These are phyloP conservation scores for Rhinoderma darwinii DNA, from an alignment of 2,113 vertebrate species.

Conservation along the genomic window DNA sequence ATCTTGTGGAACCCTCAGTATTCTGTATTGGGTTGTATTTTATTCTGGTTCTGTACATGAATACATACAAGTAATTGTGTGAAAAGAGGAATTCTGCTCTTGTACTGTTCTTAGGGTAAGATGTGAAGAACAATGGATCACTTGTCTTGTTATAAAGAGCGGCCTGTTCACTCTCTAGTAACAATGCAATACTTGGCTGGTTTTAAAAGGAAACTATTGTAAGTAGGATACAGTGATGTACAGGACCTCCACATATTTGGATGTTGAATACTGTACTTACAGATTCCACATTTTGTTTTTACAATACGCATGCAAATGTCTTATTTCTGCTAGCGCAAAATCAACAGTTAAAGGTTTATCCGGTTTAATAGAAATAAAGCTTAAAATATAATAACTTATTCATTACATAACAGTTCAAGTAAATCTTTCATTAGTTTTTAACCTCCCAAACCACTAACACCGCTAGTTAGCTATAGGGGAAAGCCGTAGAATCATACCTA, in stretches of 20 bases:
- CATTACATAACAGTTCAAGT: too few relatives aligned
- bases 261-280: not conserved
- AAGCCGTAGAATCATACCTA: too few relatives aligned
- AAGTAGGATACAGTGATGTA: not conserved
- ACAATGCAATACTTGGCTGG: not conserved
- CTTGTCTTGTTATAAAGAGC: conserved; percentile 30
- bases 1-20: not conserved
- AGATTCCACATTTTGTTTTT: not conserved
- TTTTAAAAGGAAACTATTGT: not conserved
- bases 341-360: not conserved
- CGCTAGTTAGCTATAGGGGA: too few relatives aligned
- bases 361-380: too few relatives aligned
- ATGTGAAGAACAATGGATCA: not conserved
- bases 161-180: not conserved
- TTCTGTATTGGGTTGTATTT: not conserved
- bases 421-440: too few relatives aligned
- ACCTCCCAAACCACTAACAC: too few relatives aligned
- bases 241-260: not conserved
- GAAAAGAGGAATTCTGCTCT: not conserved
- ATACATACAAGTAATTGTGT: not conserved
- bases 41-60: not conserved
- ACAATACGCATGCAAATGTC: too few relatives aligned
- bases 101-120: not conserved
- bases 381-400: too few relatives aligned
- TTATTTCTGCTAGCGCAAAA: not conserved